These are phyloP conservation scores for Aricia agestis DNA, from an alignment of 1,140 invertebrate genomes.

Conservation along the genomic window DNA sequence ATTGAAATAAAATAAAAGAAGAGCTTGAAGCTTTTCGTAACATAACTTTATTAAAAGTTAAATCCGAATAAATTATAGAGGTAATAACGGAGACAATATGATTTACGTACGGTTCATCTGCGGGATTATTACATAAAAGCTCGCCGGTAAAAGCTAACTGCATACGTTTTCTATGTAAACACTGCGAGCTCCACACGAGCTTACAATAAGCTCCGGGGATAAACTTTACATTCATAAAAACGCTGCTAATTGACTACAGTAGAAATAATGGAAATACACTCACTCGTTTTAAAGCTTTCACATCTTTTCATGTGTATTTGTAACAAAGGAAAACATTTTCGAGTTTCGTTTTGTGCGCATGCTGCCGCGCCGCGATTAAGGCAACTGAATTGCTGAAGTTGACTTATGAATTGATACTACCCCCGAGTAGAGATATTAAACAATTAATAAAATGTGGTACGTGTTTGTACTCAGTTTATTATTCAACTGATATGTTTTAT, in stretches of 20 bases:
- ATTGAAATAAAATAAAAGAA: not conserved
- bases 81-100: not conserved
- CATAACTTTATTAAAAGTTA: not conserved
- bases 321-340: not conserved
- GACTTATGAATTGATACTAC: not conserved
- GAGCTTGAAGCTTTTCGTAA: not conserved
- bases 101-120: constrained; percentile 6
- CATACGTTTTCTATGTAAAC: constrained; percentile 11
- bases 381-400: not conserved
- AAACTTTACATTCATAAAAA: constrained; percentile 15
- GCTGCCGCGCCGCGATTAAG: not conserved
- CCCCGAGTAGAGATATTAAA: no score
- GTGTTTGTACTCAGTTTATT: no score
- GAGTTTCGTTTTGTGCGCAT: not conserved
- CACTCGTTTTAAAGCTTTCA: not conserved
- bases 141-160: constrained; percentile 8
- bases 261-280: not conserved
- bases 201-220: not conserved
- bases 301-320: no score
- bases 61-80: not conserved
- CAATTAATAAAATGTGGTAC: not conserved
- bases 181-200: not conserved
- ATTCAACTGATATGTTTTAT: no score
- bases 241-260: not conserved
- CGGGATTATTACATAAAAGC: constrained; percentile 8